These are phyloP conservation scores for Panurus biarmicus DNA, from an alignment of 2,113 vertebrate species.

Conservation along the genomic window DNA sequence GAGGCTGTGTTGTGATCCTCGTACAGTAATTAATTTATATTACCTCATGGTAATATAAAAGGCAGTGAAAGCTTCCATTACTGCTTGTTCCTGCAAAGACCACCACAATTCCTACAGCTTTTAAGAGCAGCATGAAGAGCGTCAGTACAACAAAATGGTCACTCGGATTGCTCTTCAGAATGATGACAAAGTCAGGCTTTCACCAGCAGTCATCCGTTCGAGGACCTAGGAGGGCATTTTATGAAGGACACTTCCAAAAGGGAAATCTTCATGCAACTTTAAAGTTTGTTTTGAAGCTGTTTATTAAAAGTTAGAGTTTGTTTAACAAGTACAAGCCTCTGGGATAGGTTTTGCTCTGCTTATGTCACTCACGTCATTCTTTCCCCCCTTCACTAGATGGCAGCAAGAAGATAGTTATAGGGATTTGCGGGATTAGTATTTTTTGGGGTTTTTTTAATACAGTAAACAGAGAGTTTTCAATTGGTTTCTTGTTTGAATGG, in stretches of 20 bases:
- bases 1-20: neutral
- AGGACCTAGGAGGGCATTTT: neutral
- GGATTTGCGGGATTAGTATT: neutral
- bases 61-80: neutral
- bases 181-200: neutral
- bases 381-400: slow-evolving; percentile 45
- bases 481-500: neutral
- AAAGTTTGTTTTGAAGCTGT: neutral
- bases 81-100: neutral
- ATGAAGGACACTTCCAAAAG: neutral
- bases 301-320: neutral
- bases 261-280: neutral
- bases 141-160: neutral
- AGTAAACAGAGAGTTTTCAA: neutral
- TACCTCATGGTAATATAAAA: neutral
- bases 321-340: neutral
- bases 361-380: neutral
- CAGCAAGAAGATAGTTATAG: slow-evolving; percentile 15
- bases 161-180: neutral
- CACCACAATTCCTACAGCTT: neutral
- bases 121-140: neutral
- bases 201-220: neutral
- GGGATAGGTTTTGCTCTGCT: neutral
- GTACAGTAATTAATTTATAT: accelerated
- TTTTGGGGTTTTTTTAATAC: neutral